phyloP scores from a whole-genome alignment of 2,797 vertebrate genomes.

The Sebastes baramenuke region DNA sequence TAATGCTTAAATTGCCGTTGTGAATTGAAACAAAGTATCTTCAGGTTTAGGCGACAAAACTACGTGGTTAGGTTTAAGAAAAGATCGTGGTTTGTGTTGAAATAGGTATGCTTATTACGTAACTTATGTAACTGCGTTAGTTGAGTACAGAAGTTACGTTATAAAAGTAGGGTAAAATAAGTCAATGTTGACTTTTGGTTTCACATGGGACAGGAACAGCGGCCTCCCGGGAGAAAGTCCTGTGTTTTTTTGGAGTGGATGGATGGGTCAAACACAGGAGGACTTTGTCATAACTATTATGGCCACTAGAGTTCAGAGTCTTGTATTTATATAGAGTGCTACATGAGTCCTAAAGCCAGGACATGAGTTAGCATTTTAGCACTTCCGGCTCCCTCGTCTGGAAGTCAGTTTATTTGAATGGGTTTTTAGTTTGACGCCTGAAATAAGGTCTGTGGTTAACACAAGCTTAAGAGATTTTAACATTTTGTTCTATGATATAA shows the following conservation, averaged over 20 bases:
- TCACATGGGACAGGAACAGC: neutral
- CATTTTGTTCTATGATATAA: rapidly evolving
- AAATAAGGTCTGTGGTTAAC: no score
- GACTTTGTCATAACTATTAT: neutral
- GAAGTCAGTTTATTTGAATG: no score
- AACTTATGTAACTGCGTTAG: neutral
- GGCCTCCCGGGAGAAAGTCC: neutral
- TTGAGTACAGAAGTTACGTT: neutral
- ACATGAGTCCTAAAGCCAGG: no score
- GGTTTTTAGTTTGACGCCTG: no score
- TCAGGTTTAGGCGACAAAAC: no score
- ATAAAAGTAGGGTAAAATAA: neutral
- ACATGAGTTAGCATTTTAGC: no score
- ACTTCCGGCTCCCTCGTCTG: no score
- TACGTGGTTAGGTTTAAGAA: neutral
- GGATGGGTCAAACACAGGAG: no score
- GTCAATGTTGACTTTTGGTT: neutral
- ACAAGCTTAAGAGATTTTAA: no score
- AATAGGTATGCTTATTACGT: neutral
- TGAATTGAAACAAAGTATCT: no score
- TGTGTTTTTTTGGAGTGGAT: neutral
- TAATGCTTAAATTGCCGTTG: neutral
- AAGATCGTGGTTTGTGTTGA: neutral
- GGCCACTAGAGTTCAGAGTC: neutral
- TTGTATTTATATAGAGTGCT: neutral